These are phyloP conservation scores for Pachydiplax longipennis DNA, from an alignment of 2,888 invertebrate species.

Conservation along the genomic window DNA sequence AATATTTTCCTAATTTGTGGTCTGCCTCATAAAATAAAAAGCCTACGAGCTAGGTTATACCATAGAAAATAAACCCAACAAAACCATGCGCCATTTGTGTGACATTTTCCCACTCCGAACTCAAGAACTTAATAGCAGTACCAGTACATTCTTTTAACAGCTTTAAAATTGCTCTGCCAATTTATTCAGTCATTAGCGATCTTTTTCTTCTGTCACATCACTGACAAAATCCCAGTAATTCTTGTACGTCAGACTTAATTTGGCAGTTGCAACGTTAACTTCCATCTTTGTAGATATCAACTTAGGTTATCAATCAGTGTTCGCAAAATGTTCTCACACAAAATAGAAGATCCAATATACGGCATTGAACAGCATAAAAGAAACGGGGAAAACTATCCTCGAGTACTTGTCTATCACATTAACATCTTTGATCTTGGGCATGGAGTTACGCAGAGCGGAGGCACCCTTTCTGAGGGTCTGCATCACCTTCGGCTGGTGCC, in stretches of 20 bases:
- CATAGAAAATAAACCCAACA: neutral
- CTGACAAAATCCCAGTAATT: neutral
- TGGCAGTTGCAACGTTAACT: constrained; percentile 22
- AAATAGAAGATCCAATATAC: constrained; percentile 96
- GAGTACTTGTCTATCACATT: constrained; percentile 98
- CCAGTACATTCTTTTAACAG: neutral
- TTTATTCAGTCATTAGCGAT: neutral
- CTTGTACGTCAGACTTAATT: constrained; percentile 23
- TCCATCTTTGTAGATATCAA: neutral
- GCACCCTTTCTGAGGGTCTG: constrained; percentile 85
- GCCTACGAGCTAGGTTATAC: neutral
- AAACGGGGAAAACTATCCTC: constrained; percentile 92
- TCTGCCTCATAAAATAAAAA: neutral
- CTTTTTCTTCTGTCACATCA: neutral
- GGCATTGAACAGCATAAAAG: constrained; percentile 93
- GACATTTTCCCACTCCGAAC: constrained; percentile 5
- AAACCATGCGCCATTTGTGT: neutral
- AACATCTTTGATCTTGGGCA: constrained; percentile 96
- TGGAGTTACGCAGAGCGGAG: constrained; percentile 83
- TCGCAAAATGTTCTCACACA: constrained; percentile 52
- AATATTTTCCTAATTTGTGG: neutral
- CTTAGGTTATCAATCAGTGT: neutral
- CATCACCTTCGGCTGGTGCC: constrained; percentile 74
- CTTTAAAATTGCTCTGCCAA: neutral
- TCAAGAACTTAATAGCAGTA: constrained; percentile 5